Base-by-base conservation (phyloP, 1,140 invertebrate genomes). In the Drosophila nasuta region DNA sequence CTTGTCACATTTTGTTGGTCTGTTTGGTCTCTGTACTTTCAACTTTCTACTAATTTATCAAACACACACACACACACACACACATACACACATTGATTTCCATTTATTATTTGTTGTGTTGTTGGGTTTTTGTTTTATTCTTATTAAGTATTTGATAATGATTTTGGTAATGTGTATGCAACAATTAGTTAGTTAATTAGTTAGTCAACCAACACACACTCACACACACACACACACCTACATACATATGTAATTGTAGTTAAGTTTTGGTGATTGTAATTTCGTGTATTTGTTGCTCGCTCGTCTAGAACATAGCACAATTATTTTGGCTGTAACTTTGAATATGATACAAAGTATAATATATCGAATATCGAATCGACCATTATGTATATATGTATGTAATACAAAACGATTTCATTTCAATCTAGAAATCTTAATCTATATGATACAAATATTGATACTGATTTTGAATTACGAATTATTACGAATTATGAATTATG, bases 381-480 rank as follows among this genome's bases (percentile, higher is more conserved):
- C 70, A 73, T 46, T 59, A 73, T 73, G 70, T 73, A 67, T 73
- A 73, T 73, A 73, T 73, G 64, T 67, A 67, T 73, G 48, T 60
- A 68, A 68, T 60, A 51, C 70, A 30, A 45, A 25, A 73, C 25
- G 38, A 73, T 60, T 68, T 66, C 13, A 54, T 71, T 65, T 48
- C 20, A 25, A 65, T 28, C 57, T 71, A 41, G 58, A 71, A 56
- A 49, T 57, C 43, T 41, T 45, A 41, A 51, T 54, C 20, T 25
- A 25, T 25, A 25, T 38, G 25, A 57, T 54, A 63, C 30, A 38
- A 38, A 38, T 41, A 63, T 63, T 33, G 52, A 49, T 62, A 38
- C 35, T 38, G 35, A 38, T 38, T 38, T 38, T 25, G 35, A 10
- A 38, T 38, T 38, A 38, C 10, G 35, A 33, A 49, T 59, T n/a